Evolutionary conservation across 2,888 invertebrate genomes (phyloP), one percentile per base, ranked within the genome.

Genomic region (Galeruca laticollis): DNA sequence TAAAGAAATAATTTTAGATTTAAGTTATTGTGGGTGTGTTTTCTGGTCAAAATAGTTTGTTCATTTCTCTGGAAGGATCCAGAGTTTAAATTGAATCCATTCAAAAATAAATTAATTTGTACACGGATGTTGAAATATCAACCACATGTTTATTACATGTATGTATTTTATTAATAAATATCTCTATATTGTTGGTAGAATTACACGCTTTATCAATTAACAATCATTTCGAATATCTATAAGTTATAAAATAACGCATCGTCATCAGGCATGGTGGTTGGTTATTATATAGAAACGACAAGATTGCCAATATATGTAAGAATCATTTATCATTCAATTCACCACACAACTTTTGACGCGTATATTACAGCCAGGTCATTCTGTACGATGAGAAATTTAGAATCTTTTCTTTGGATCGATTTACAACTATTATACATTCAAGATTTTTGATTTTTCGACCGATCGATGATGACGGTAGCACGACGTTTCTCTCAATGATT

Each of bases 301-400:
- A 66, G 51, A 66, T 66, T 66, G 65, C 35, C 65, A 66, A 66
- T 66, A 66, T 59, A 59, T 66, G 51, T 47, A 51, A 59, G 51
- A 49, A 66, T 66, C 65, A 66, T 66, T 66, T 66, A 66, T 66
- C 65, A 66, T 66, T 37, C 31, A 13, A 57, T 33, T 15, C 33
- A 9, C n/a, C 43, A 47, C 43, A 15, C n/a, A 10, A 15, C 9
- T 10, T 66, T 66, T 66, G 65, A 66, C 65, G 33, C 26, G 26
- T 26, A 26, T 35, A 59, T 66, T 66, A 66, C 59, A 66, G 65
- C 65, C 49, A 59, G 65, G 65, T 66, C 65, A 66, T 66, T 66
- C 65, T 59, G 65, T 59, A 51, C 59, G 65, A 66, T 66, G 65
- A 66, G 65, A 33, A 47, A 33, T 56, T 35, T 62, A 51, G 62